Evolutionary conservation across 2,888 invertebrate genomes (phyloP), one percentile per base, ranked within the genome.

Genomic region (Cyclophora punctaria): DNA sequence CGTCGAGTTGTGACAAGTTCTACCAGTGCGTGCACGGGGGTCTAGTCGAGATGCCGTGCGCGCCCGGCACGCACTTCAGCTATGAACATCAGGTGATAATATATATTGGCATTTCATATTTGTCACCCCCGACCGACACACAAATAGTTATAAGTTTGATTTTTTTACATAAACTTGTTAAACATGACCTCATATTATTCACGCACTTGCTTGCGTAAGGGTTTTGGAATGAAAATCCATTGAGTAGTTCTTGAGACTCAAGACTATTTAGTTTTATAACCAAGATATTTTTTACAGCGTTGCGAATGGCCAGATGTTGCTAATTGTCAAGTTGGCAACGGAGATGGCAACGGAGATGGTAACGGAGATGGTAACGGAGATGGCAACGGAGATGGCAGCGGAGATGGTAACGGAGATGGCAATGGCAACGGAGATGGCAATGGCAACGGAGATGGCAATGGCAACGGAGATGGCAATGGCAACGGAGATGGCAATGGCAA

Each of bases 21-120:
- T 76, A 76, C 53, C 63, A 68, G 20, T 77, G 77, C 47, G 62
- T 64, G 1, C 52, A 56, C 7, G 76, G 75, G 3, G 56, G 69
- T n/a, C 60, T 58, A 34, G 62, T 67, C 0, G 61, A 63, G 46
- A 61, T 59, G n/a, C 47, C 51, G 1, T 73, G 74, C 45, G 51
- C 56, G 0, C 48, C 50, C 5, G 68, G 63, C 0, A 56, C 60
- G 0, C 51, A 64, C 47, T 75, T 73, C 55, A 70, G 68, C 40
- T 65, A 68, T 4, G 46, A 40, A 0, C 35, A 68, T 2, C 76
- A 78, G 74, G 81, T 81, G 50, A 62, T 34, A 45, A 43, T 35
- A 7, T 20, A 20, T 5, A 5, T 7, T 1, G 7, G 0, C 7
- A 45, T 3, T 40, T 4, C n/a, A 48, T 42, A 42, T 4, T 42